Base-by-base conservation (phyloP, 2,797 vertebrate genomes). In the Danio choprae region DNA sequence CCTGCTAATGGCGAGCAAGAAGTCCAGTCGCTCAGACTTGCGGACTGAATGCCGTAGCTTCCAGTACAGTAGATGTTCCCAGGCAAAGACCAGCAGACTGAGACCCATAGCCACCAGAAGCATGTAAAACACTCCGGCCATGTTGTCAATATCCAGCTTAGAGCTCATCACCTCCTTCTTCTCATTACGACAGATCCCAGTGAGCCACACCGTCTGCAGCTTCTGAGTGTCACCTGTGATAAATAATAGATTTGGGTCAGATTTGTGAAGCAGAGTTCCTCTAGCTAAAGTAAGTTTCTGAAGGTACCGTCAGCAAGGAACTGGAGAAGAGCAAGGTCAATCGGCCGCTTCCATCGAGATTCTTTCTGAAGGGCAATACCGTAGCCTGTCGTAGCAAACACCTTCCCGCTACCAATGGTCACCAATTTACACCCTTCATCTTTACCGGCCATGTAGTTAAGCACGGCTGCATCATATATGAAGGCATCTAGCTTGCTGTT, bases 161-260 rank as follows among this genome's bases (percentile, higher is more conserved):
- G 96, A 98, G 93, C 97, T 99, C 96, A 99, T 98, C 80, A 97
- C 98, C 87, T 99, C 98, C 0, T 98, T 99, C 94, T 99, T 99
- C 92, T 99, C 98, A 0, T 98, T 99, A 8, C 98, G 96, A 86
- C 98, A 99, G 91, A 99, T 99, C 1, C 98, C 98, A 0, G 98
- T 98, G 58, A 99, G 94, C 98, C 98, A 99, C 75, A 99, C 97
- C 0, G 97, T 98, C 93, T 99, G 97, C 84, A 99, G 93, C 87
- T 97, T 98, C 90, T 98, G 97, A 0, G 96, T 98, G 83, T 98
- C 98, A 3, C 97, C 98, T 99, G 91, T 40, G 51, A 36, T 29
- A 46, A 55, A 65, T 59, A 50, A 74, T 60, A 46, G 2, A 53
- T 38, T 46, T 60, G 38, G 2, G 29, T 64, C 62, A 40, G 20